These are phyloP conservation scores for Prunella strophiata DNA, from an alignment of 2,797 vertebrate species.

Conservation along the genomic window DNA sequence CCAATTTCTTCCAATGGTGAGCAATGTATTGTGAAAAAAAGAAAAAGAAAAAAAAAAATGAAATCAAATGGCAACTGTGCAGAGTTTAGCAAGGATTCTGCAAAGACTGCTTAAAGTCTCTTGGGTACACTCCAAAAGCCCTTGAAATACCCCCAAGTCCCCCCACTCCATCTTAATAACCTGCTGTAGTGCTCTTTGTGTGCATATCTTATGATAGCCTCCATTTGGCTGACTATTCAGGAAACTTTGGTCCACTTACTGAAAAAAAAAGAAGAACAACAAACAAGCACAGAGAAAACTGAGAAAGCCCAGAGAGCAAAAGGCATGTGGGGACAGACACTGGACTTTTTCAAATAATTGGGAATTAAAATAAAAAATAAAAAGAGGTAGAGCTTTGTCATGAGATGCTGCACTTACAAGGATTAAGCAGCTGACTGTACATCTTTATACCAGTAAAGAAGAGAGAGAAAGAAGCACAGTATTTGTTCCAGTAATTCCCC, in stretches of 20 bases:
- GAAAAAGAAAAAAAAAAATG: neutral
- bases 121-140: neutral
- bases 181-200: neutral
- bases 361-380: neutral
- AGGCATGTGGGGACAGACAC: neutral
- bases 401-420: neutral
- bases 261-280: neutral
- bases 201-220: neutral
- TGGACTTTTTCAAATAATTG: neutral
- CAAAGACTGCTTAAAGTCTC: neutral
- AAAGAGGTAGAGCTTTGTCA: neutral
- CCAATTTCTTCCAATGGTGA: neutral
- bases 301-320: neutral
- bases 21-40: neutral
- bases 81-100: neutral
- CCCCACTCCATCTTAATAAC: neutral
- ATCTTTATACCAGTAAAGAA: neutral
- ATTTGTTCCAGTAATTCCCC: neutral
- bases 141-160: neutral
- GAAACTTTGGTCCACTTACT: neutral
- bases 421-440: neutral
- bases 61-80: neutral
- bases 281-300: neutral
- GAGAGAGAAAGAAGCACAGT: neutral
- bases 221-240: neutral